Evolutionary conservation across 2,113 vertebrate species (phyloP), one percentile per base, ranked within the genome.

Genomic region (Onychorhynchus coronatus): DNA sequence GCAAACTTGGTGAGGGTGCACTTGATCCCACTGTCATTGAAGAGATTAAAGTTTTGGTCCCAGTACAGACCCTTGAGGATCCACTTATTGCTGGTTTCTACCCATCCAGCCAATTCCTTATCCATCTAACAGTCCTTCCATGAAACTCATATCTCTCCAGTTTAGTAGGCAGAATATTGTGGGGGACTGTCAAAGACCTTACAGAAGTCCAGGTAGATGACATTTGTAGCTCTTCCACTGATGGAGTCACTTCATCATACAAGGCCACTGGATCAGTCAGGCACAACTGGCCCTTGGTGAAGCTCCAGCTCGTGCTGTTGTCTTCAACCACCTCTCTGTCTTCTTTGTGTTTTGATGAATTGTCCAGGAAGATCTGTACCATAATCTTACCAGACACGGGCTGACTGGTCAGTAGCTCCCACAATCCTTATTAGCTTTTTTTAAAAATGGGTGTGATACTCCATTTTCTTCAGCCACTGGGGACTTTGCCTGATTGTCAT

Each of bases 401-500:
- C 55, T 80, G 62, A 15, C 30, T 47, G 44, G 21, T 28, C 5
- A 8, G 30, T 70, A 65, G 56, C 12, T 76, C 44, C 44, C 52
- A 52, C 68, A 35, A 6, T 68, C 27, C 24, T 56, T 27, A 65
- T 50, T 27, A 65, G 7, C 16, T 20, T 66, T 33, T 68, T 74
- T 31, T 1, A 37, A 68, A 74, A 68, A 58, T 5, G 24, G 33
- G 5, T 70, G 15, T 10, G 13, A 47, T 76, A 37, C 8, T 47
- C 50, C 31, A 14, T 59, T 81, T 76, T 47, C 6, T 85, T 4
- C 39, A 74, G 25, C 37, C n/a, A 19, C 49, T 47, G 50, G 13
- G 39, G 33, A 8, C 33, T 44, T 33, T 46, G 18, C 59, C 35
- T 65, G 30, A 65, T 31, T 33, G 28, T 47, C 0, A 0, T 44